These are phyloP conservation scores for Scytalopus superciliaris DNA, from an alignment of 2,113 vertebrate genomes.

Conservation along the genomic window DNA sequence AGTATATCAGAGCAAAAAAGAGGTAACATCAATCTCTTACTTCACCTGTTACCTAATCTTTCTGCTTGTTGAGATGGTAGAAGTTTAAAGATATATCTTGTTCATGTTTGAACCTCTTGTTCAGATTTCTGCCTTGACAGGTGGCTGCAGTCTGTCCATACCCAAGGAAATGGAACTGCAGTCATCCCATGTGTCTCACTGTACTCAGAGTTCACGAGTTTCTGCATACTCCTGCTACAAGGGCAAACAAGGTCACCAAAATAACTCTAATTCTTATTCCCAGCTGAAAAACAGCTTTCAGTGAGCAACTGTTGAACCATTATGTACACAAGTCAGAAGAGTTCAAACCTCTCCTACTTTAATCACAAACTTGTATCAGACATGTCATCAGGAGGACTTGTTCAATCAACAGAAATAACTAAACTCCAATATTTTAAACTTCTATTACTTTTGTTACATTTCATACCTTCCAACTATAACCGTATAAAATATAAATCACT, in stretches of 20 bases:
- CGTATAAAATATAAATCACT: not conserved
- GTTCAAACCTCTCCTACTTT: not conserved
- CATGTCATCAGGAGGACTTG: not conserved
- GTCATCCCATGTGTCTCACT: accelerated
- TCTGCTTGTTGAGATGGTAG: not conserved
- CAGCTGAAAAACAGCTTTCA: not conserved
- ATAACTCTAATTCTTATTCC: not conserved
- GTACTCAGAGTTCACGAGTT: not conserved
- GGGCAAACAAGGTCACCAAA: not conserved
- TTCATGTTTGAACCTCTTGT: not conserved
- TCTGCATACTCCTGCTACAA: not conserved
- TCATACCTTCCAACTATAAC: not conserved
- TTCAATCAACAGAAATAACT: not conserved
- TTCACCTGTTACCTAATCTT: not conserved
- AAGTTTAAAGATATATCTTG: not conserved
- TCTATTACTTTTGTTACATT: not conserved
- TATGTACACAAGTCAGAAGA: not conserved
- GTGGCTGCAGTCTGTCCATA: not conserved
- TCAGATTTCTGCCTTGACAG: not conserved
- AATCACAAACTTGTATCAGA: not conserved
- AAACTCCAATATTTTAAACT: not conserved
- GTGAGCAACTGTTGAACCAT: not conserved
- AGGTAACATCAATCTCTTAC: not conserved
- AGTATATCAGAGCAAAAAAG: not conserved
- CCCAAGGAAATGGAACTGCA: not conserved